These are phyloP conservation scores for Ptilonorhynchus violaceus DNA, from an alignment of 2,113 vertebrate species.

Conservation along the genomic window DNA sequence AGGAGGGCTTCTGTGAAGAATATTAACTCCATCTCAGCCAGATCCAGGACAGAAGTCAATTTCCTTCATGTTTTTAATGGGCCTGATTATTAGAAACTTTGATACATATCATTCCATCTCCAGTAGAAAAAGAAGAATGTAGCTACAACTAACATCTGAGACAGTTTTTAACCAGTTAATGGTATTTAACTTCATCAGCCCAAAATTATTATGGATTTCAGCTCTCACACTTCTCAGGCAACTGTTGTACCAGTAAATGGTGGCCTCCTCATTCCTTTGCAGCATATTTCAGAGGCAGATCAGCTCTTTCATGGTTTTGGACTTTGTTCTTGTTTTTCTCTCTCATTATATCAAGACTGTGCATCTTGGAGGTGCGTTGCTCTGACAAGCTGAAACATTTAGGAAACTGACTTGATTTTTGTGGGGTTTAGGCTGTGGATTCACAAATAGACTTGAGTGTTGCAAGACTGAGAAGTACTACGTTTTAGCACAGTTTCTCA, in stretches of 20 bases:
- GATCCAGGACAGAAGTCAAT: not conserved
- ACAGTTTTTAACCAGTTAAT: not conserved
- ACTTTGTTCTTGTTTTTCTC: not conserved
- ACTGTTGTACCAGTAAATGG: not conserved
- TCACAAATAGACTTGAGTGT: not conserved
- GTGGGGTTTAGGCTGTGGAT: not conserved
- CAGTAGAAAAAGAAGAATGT: not conserved
- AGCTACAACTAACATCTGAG: not conserved
- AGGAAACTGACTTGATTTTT: not conserved
- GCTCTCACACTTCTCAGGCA: not conserved
- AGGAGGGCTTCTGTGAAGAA: not conserved
- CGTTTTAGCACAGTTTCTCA: not conserved
- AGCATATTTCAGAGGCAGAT: not conserved
- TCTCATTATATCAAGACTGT: not conserved
- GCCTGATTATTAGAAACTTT: not conserved
- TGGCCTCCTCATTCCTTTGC: not conserved
- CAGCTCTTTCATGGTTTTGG: not conserved
- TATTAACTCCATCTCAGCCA: not conserved
- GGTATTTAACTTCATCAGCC: not conserved
- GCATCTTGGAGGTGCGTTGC: not conserved
- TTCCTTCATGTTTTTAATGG: not conserved
- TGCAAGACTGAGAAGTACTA: not conserved
- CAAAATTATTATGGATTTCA: not conserved
- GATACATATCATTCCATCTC: not conserved
- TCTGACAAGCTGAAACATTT: not conserved